A percentile compares a stretch with the other conserved stretches of the same genome.
Conservation (phyloP, 2,888 invertebrate genomes). For the Hirtodrosophila cameraria region DNA sequence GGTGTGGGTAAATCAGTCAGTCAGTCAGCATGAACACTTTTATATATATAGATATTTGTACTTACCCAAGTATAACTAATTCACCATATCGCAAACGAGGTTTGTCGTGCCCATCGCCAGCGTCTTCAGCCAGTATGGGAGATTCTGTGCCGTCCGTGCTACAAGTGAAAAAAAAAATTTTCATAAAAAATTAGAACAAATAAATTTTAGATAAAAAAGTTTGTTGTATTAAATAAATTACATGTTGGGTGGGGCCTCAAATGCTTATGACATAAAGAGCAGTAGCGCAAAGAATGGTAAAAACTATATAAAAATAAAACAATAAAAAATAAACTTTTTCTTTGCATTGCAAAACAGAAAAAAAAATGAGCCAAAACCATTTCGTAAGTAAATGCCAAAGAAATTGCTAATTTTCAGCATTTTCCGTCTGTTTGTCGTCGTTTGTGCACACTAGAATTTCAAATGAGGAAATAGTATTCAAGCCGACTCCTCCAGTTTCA, state of each 20-base stretch:
- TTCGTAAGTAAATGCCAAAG: constrained; percentile 57
- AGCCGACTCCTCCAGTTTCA: constrained; percentile 45
- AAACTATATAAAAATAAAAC: constrained; percentile 37
- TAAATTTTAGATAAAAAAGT: not conserved
- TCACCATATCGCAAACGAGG: constrained; percentile 96
- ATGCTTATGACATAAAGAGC: constrained; percentile 35
- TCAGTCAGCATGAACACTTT: too few species aligned
- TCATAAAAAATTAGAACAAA: constrained; percentile 12
- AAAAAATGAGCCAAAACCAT: constrained; percentile 44
- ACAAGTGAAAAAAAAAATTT: constrained; percentile 67
- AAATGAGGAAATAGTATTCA: constrained; percentile 58
- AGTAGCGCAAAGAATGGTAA: constrained; percentile 33
- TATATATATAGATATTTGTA: too few species aligned
- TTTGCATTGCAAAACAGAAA: constrained; percentile 7
- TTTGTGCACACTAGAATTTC: constrained; percentile 50
- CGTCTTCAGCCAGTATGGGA: constrained; percentile 90
- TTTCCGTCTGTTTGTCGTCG: constrained; percentile 5
- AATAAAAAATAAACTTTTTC: constrained; percentile 35
- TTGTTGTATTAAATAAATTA: not conserved
- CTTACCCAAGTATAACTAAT: constrained; percentile 96
- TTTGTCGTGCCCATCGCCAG: constrained; percentile 91
- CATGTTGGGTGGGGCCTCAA: constrained; percentile 1
- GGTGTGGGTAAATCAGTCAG: too few species aligned
- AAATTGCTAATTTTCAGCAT: constrained; percentile 62
- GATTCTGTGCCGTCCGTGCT: constrained; percentile 89